These are phyloP conservation scores for Hippocampus kuda DNA, from an alignment of 2,797 vertebrate genomes.

Conservation along the genomic window DNA sequence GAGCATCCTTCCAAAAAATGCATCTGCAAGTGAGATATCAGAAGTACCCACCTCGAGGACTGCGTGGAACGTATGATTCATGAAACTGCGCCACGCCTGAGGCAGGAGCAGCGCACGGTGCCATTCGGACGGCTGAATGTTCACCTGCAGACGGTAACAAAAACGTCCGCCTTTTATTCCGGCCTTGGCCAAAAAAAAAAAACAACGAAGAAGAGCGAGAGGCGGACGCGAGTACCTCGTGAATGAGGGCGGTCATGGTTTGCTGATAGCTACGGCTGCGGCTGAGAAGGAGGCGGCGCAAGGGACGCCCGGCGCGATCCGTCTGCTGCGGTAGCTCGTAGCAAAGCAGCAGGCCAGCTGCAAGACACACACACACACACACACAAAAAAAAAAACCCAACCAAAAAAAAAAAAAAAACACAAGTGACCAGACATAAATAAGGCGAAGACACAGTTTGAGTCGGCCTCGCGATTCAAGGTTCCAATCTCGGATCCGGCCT, in stretches of 20 bases:
- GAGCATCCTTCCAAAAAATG: neutral
- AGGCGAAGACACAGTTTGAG: too few relatives aligned
- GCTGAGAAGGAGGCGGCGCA: constrained; percentile 76
- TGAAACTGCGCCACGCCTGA: constrained; percentile 83
- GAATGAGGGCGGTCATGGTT: constrained; percentile 77
- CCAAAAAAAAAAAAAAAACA: constrained; percentile 1
- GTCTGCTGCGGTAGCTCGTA: constrained; percentile 80
- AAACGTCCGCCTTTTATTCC: neutral
- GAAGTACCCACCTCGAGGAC: constrained; percentile 75
- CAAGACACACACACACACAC: constrained; percentile 6
- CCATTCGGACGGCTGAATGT: constrained; percentile 93
- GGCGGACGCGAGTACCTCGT: constrained; percentile 68
- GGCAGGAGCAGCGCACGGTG: constrained; percentile 82
- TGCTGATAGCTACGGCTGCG: constrained; percentile 85
- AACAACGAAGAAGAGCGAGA: neutral
- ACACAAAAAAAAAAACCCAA: too few relatives aligned
- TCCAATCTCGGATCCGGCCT: too few relatives aligned
- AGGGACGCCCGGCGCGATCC: constrained; percentile 79
- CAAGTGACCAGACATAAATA: neutral
- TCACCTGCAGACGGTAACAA: constrained; percentile 68
- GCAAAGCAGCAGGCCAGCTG: constrained; percentile 83
- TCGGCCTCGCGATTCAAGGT: too few relatives aligned
- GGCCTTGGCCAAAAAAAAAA: neutral
- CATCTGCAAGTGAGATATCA: neutral
- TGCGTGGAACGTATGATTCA: constrained; percentile 80